Evolutionary conservation across 2,113 vertebrate genomes (phyloP), one percentile per base, ranked within the genome.

Genomic region (Triplophysa dalaica): DNA sequence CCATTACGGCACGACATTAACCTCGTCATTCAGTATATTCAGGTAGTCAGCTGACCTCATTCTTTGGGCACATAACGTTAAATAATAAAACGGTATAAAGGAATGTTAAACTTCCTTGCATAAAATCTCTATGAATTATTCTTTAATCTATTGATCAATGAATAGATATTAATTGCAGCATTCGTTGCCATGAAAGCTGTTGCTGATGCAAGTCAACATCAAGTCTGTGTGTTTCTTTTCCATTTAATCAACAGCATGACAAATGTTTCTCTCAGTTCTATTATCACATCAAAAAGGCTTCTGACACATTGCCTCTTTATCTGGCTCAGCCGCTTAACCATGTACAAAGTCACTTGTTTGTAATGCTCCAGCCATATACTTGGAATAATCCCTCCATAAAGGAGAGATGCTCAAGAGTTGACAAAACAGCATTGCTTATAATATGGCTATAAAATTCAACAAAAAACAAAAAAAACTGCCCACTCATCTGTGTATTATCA

Each of bases 231-330:
- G 60, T 45, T 45, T 73, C 43, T 60, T 73, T 58, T 9, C 52
- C 52, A 43, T 58, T 74, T 70, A 54, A 11, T 58, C 17, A 13
- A 60, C 17, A 58, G 52, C 16, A 41, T 56, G 26, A 41, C 54
- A 60, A 60, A 43, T 22, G 7, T 22, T 45, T 74, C 43, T 74
- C 43, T 43, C 56, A 7, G 38, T 45, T 74, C 60, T 24, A 24
- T 74, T 41, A 12, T 73, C n/a, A 21, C 70, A 74, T 38, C 54
- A 74, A 74, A 74, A 21, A 24, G 50, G 13, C 70, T 60, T 33
- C 61, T 24, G 38, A 52, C 17, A 8, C 60, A 61, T 17, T 33
- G 43, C 9, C 21, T 21, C 69, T 10, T 11, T 74, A 43, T 74
- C 56, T 61, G 70, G 60, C 54, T 45, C 8, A 60, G 21, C 17